Evolutionary conservation across 2,113 vertebrate genomes (phyloP), one percentile per base, ranked within the genome.

Genomic region (Nothocercus nigrocapillus): DNA sequence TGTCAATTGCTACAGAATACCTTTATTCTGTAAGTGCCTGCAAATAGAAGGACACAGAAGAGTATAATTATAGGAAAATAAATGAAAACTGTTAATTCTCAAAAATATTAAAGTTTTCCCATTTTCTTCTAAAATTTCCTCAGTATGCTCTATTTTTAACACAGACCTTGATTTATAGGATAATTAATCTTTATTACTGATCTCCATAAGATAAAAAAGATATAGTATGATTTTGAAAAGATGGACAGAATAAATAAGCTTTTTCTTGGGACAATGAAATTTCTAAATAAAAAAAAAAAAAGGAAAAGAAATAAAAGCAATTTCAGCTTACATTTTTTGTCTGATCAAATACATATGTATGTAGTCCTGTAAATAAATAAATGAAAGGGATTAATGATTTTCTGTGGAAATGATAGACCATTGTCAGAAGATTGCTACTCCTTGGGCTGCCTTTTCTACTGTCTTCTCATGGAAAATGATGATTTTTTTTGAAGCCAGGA

Each of bases 281-380:
- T 78, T 56, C 7, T 42, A 59, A 63, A 32, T 45, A 7, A 24
- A 78, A 95, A 91, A 85, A 49, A 22, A 18, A 47, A 42, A 42
- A 42, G 20, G 7, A 47, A 45, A 16, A 19, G 11, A 42, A 42
- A 42, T n/a, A 36, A 36, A 36, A 36, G 8, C 82, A 30, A 3
- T 3, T 42, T 83, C 45, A 61, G 5, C 32, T 51, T 78, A 2
- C 8, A 4, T 87, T 42, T 84, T 79, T 87, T 68, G 20, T 78
- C 75, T 82, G 27, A 72, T 54, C 84, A 40, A 54, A 72, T 76
- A 61, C 2, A 34, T 78, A 67, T 72, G 27, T 51, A 45, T 32
- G 13, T 45, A 84, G 42, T 81, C 13, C 13, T 87, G 44, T 72
- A 93, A 93, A 87, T 67, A 89, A 89, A 91, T 49, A 89, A 91